phyloP scores from a whole-genome alignment of 2,888 invertebrate genomes.

The Agrochola macilenta region DNA sequence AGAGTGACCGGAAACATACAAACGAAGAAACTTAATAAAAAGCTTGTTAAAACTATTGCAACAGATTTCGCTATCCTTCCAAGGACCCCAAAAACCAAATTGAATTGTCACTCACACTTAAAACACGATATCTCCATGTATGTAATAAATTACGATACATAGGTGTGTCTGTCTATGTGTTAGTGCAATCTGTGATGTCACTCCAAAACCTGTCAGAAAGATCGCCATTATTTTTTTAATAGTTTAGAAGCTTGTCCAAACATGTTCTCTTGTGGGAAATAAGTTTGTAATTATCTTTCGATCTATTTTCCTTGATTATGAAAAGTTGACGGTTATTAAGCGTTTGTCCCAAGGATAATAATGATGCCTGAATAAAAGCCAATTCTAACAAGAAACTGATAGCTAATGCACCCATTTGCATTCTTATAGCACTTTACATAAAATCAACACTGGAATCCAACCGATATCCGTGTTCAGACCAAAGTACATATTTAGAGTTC shows the following conservation, averaged over 20 bases:
- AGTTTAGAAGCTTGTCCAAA: conserved; percentile 44
- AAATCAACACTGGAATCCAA: background rate
- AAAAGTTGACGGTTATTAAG: background rate
- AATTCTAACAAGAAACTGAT: background rate
- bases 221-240: conserved; percentile 60
- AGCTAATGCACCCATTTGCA: background rate
- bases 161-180: conserved; percentile 67
- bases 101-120: conserved; percentile 58
- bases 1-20: background rate
- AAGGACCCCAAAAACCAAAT: conserved; percentile 47
- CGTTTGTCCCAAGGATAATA: background rate
- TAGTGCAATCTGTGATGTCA: conserved; percentile 84
- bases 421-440: background rate
- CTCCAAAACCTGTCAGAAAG: conserved; percentile 78
- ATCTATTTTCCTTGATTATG: conserved; percentile 22
- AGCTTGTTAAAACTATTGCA: background rate
- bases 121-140: conserved; percentile 46
- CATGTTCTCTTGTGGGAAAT: conserved; percentile 54
- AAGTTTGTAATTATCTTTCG: conserved; percentile 25
- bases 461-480: too few species aligned
- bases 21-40: background rate
- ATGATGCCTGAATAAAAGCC: background rate
- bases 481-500: background rate
- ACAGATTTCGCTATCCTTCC: conserved; percentile 21
- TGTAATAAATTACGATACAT: conserved; percentile 69